Evolutionary conservation across 2,888 invertebrate species (phyloP).

Genomic region (Pardosa pseudoannulata): DNA sequence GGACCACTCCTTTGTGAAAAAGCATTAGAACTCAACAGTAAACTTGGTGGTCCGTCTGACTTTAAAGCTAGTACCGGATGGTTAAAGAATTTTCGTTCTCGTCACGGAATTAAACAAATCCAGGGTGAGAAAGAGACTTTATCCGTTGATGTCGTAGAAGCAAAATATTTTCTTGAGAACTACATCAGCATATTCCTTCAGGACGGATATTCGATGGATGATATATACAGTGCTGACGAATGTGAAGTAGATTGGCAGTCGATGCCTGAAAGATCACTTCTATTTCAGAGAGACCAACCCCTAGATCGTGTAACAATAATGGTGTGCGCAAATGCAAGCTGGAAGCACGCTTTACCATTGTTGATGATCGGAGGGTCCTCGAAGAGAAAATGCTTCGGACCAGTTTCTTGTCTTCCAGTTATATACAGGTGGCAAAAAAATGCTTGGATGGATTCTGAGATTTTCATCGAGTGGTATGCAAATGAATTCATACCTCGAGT

Average conservation of each 20-base stretch:
- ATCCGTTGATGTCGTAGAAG: not conserved
- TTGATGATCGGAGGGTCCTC: not conserved
- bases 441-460: not conserved
- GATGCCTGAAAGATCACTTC: not conserved
- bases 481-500: not conserved
- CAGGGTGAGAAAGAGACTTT: not conserved
- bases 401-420: not conserved
- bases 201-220: not conserved
- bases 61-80: constrained; percentile 73
- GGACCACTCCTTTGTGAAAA: constrained; percentile 65
- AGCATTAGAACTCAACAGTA: constrained; percentile 53
- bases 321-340: not conserved
- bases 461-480: constrained; percentile 4
- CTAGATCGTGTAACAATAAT: not conserved
- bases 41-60: constrained; percentile 45
- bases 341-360: not conserved
- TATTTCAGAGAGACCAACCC: not conserved
- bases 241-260: not conserved
- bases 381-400: not conserved
- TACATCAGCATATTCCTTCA: not conserved
- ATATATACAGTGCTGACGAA: not conserved
- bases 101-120: constrained; percentile 40
- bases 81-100: constrained; percentile 66
- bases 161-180: too few species aligned
- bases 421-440: not conserved